Conservation (phyloP, 2,888 invertebrate species). For the Pyrrhosoma nymphula region DNA sequence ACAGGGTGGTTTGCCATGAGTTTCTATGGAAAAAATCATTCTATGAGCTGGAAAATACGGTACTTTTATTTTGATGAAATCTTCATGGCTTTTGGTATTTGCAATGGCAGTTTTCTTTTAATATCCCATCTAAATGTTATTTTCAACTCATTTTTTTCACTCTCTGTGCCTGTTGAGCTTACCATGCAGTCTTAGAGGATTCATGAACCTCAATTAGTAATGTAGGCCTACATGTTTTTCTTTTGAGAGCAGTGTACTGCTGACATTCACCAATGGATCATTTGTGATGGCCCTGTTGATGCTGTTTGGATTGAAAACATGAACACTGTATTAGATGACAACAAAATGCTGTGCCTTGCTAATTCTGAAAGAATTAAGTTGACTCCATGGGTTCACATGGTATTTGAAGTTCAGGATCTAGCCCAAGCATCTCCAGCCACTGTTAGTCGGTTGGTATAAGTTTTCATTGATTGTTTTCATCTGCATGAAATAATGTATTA, state of each 20-base stretch:
- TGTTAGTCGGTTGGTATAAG: conserved; percentile 82
- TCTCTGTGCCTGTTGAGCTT: no score
- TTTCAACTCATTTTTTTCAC: no score
- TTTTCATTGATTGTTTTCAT: neutral
- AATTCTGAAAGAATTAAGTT: conserved; percentile 95
- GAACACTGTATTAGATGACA: conserved; percentile 95
- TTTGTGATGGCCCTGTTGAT: conserved; percentile 95
- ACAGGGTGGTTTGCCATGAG: no score
- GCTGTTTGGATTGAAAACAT: conserved; percentile 97
- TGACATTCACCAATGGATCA: conserved; percentile 92
- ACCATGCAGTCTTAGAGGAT: no score
- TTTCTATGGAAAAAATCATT: no score
- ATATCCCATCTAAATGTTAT: no score
- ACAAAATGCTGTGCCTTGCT: conserved; percentile 94
- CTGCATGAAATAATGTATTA: neutral
- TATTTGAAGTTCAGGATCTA: conserved; percentile 91
- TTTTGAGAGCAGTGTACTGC: conserved; percentile 76
- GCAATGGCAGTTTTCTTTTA: no score
- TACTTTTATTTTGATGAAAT: no score
- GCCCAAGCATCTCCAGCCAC: conserved; percentile 95
- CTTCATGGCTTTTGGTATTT: no score
- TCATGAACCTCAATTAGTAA: no score
- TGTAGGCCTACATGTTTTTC: conserved; percentile 54
- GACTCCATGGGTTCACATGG: conserved; percentile 93
- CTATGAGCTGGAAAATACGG: no score